Base-by-base conservation (phyloP, 92 coral and sea anemone genomes). In the Chrysogorgia sp. region DNA sequence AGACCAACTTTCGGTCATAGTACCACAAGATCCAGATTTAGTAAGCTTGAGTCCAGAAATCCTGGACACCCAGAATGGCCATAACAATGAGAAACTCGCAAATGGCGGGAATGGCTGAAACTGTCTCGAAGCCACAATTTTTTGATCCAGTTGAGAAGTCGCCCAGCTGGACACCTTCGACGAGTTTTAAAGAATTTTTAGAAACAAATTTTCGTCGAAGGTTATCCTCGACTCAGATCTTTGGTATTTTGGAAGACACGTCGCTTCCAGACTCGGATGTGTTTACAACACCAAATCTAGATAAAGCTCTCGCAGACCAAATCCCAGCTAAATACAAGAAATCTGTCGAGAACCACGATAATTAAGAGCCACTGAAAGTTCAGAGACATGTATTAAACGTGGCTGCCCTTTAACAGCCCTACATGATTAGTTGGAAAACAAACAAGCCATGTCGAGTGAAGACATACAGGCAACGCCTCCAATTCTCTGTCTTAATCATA, bases 341-440 rank as follows among this genome's bases (percentile, higher is more conserved):
- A 23, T 49, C 77, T 0, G 77, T 52, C 3, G 62, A 48, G 31
- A 49, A 26, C 20, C 77, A 61, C 17, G 77, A 71, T 31, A 71
- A 52, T n/a, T n/a, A n/a, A 48, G 77, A 71, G 10, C 28, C 49
- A 10, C 5, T 52, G 1, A 71, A 71, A 29, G 77, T 48, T 0
- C 62, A 71, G 28, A 3, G 63, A 15, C 77, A 71, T n/a, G 48
- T 71, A 1, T 29, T 71, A 33, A 71, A 71, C n/a, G 48, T 52
- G 0, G 77, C 41, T n/a, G 77, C 77, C 77, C 77, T n/a, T 48
- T 71, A 57, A 48, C 77, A 71, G 62, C 63, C 24, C 43, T 71
- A 0, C 77, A 71, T 26, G 47, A 71, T 34, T 1, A 25, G 62
- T 23, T 47, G 3, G 77, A 48, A 71, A 48, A 22, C 30, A 52